Evolutionary conservation across 2,888 invertebrate genomes (phyloP).

Genomic region (Bursaphelenchus okinawaensis): DNA sequence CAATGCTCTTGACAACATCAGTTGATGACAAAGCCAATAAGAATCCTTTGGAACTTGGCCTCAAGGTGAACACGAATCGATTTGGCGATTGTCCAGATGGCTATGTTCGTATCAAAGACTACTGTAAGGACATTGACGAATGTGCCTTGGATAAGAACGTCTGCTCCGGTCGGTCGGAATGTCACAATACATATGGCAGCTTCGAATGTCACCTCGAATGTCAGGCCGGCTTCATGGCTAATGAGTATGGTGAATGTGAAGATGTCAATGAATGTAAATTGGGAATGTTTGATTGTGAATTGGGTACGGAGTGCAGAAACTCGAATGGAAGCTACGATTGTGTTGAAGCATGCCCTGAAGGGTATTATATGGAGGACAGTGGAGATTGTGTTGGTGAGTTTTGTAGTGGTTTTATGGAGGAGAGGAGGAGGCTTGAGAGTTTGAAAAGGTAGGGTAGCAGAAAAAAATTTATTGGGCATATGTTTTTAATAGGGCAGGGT

Average conservation of each 20-base stretch:
- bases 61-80: conserved; percentile 22
- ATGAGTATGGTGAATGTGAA: conserved; percentile 32
- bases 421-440: no score
- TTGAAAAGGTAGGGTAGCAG: no score
- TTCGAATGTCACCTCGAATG: conserved; percentile 56
- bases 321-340: conserved; percentile 31
- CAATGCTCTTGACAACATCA: conserved; percentile 6
- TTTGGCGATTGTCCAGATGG: conserved; percentile 33
- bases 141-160: conserved; percentile 30
- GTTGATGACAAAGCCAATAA: conserved; percentile 4
- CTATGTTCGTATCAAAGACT: conserved; percentile 25
- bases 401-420: no score
- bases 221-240: conserved; percentile 19
- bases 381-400: conserved; percentile 20
- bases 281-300: conserved; percentile 26
- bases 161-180: conserved; percentile 57
- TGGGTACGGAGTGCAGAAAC: conserved; percentile 58
- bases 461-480: no score
- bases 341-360: conserved; percentile 27
- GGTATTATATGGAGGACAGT: conserved; percentile 21
- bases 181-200: conserved; percentile 52
- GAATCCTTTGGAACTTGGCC: conserved; percentile 2
- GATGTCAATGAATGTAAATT: conserved; percentile 60
- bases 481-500: no score
- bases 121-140: conserved; percentile 40